phyloP scores from a whole-genome alignment of 1,140 invertebrate species.

The Riptortus pedestris region DNA sequence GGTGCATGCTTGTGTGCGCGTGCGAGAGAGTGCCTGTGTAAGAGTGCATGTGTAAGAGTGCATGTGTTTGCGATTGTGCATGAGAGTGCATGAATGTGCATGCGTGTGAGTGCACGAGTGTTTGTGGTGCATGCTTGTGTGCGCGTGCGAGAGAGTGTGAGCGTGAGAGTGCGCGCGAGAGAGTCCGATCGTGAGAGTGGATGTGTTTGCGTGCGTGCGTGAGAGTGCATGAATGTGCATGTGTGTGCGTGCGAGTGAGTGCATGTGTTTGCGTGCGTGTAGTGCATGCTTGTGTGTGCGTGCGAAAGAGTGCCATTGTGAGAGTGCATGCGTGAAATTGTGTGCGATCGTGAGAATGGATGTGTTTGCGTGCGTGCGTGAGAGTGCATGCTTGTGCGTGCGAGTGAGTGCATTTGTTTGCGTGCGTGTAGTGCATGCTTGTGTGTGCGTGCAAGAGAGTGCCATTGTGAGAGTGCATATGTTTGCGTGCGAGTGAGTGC shows the following conservation, averaged over 20 bases:
- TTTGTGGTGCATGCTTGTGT: neutral
- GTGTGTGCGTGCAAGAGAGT: neutral
- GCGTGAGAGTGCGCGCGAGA: neutral
- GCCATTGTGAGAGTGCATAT: neutral
- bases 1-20: neutral
- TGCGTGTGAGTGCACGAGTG: neutral
- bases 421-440: neutral
- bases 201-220: neutral
- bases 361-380: neutral
- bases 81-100: neutral
- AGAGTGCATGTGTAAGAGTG: neutral
- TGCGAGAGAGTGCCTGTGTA: neutral
- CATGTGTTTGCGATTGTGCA: neutral
- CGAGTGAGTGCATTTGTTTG: neutral
- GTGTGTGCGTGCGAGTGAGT: constrained; percentile 1
- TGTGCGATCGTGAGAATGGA: neutral
- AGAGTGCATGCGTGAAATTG: neutral
- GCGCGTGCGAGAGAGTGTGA: neutral
- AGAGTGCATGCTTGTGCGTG: neutral
- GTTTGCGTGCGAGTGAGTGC: neutral
- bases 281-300: constrained; percentile 1
- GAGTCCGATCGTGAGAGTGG: neutral
- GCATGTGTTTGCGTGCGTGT: constrained; percentile 1
- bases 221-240: neutral
- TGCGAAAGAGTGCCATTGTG: neutral